Evolutionary conservation across 2,888 invertebrate species (phyloP).

Genomic region (Panzeria rudis): DNA sequence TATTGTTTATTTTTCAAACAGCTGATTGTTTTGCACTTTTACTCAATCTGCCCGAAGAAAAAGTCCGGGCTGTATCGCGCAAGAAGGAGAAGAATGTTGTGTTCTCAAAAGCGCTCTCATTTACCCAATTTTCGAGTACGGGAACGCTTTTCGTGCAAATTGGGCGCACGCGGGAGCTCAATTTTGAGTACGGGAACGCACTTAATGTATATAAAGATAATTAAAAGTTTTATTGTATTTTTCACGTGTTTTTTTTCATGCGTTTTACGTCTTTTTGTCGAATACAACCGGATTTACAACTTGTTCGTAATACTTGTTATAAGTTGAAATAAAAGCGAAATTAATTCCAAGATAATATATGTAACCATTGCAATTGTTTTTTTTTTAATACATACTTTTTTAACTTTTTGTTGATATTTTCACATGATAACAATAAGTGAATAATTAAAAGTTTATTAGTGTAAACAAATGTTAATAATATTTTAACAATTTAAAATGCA

Average conservation of each 20-base stretch:
- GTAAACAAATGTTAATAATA: slow-evolving; percentile 5
- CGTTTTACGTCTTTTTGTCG: slow-evolving; percentile 6
- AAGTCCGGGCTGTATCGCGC: too few species aligned
- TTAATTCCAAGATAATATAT: slow-evolving; percentile 44
- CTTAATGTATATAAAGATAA: slow-evolving; percentile 38
- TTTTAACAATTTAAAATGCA: slow-evolving; percentile 25
- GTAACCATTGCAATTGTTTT: slow-evolving; percentile 24
- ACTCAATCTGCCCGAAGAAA: too few species aligned
- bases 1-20: too few species aligned
- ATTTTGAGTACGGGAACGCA: too few species aligned
- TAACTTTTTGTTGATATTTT: slow-evolving; percentile 33
- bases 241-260: slow-evolving; percentile 50
- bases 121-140: too few species aligned
- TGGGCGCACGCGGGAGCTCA: too few species aligned
- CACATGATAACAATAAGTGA: slow-evolving; percentile 43
- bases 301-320: slow-evolving; percentile 16
- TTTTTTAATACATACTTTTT: background rate
- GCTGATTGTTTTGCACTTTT: too few species aligned
- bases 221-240: slow-evolving; percentile 64
- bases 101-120: too few species aligned
- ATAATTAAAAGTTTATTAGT: slow-evolving; percentile 25
- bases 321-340: slow-evolving; percentile 62
- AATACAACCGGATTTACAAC: slow-evolving; percentile 65
- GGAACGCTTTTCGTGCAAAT: too few species aligned
- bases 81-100: too few species aligned